Evolutionary conservation across 2,888 invertebrate genomes (phyloP), one percentile per base, ranked within the genome.

Genomic region (Drosophila picticornis): DNA sequence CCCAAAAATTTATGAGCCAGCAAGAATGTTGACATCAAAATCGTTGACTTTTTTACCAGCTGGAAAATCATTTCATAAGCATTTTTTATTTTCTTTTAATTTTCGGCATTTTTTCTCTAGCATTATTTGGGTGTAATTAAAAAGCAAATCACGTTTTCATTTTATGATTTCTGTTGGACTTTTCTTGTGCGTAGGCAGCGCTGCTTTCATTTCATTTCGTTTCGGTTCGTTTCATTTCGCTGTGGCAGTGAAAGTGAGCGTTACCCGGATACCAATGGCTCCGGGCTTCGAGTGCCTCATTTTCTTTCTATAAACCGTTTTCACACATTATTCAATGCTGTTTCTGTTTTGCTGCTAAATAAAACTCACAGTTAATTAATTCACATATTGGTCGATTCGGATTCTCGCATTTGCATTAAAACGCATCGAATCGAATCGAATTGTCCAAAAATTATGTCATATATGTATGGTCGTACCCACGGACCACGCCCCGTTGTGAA

Each of bases 101-200:
- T 56, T 38, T 36, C 56, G 59, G 32, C 27, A 40, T 40, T 40
- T n/a, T 34, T 46, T 57, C 52, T 46, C 38, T 52, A 32, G 43
- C 65, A 67, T 72, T 65, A 62, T 61, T 71, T 72, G 40, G 53
- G 19, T 63, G 71, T 87, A 89, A 89, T 84, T 84, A 84, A 84
- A 84, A 89, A 75, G 73, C 90, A 82, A 89, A 89, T 84, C 84
- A 84, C 84, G 84, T 89, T 84, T 75, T 72, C 60, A 68, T 74
- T 71, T 74, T 65, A 72, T 81, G 63, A 62, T 64, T 58, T 60
- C 80, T 60, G 25, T 62, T 69, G 56, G 78, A 50, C 19, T 72
- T 74, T 84, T 74, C 64, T 51, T 60, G 48, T 75, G 84, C 89
- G 84, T 86, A 78, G 89, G 84, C 69, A 67, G 70, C 61, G 65